Conservation (phyloP, 2,113 vertebrate genomes). For the Salvator merianae region DNA sequence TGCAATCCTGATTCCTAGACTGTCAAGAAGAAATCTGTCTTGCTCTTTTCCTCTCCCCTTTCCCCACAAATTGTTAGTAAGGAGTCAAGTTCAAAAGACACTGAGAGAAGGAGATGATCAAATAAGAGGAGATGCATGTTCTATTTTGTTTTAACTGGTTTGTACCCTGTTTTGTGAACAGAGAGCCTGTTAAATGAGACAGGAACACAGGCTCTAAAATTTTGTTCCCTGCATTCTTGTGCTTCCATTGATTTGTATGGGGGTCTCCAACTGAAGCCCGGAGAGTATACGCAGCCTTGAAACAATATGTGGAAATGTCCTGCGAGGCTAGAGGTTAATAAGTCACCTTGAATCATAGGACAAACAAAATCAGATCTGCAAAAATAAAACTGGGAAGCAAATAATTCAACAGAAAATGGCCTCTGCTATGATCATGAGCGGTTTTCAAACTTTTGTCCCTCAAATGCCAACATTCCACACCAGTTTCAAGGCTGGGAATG, state of each 20-base stretch:
- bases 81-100: not conserved
- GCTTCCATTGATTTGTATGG: no score
- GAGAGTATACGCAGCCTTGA: not conserved
- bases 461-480: no score
- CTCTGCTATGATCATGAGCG: no score
- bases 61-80: not conserved
- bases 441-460: no score
- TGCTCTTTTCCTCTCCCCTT: not conserved
- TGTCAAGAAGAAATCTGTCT: not conserved
- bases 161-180: not conserved
- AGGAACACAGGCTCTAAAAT: no score
- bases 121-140: not conserved
- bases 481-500: no score
- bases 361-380: not conserved
- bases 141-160: not conserved
- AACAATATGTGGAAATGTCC: not conserved
- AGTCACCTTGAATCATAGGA: not conserved
- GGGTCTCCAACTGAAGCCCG: not conserved
- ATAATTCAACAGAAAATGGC: not conserved
- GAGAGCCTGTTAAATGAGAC: not conserved
- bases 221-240: not conserved
- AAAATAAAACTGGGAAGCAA: not conserved
- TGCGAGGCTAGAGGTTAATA: not conserved
- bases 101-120: not conserved
- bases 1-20: not conserved